Percentiles rank a stretch among this genome's conserved stretches.
Conservation (phyloP, 2,797 vertebrate species). For the Xyrichtys novacula region DNA sequence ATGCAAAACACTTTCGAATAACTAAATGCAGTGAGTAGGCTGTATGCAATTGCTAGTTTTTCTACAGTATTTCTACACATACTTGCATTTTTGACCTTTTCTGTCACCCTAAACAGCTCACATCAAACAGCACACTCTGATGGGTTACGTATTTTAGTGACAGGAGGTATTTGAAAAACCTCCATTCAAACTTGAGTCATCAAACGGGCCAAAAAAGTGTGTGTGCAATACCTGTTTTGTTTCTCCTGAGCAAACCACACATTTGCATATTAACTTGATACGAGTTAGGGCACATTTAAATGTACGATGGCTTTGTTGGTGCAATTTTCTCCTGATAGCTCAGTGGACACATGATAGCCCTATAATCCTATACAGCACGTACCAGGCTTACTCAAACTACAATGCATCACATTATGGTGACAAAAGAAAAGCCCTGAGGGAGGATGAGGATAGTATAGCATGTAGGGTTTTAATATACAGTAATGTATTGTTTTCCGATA, state of each 20-base stretch:
- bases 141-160: not conserved
- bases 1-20: too few relatives aligned
- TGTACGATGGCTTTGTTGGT: not conserved
- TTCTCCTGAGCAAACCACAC: not conserved
- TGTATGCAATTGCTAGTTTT: too few relatives aligned
- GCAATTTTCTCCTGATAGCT: not conserved
- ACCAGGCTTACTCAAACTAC: not conserved
- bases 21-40: too few relatives aligned
- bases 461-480: constrained; percentile 2
- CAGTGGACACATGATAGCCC: not conserved
- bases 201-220: not conserved
- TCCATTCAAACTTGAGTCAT: constrained; percentile 2
- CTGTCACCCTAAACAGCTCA: not conserved
- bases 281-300: constrained; percentile 1
- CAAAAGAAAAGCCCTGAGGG: not conserved
- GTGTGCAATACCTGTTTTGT: constrained; percentile 6
- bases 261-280: constrained; percentile 8
- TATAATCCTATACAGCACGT: not conserved
- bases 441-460: not conserved
- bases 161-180: constrained; percentile 9
- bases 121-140: constrained; percentile 1
- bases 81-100: not conserved
- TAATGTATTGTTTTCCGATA: constrained; percentile 4
- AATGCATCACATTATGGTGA: not conserved
- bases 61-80: not conserved